Percentiles rank a stretch among this genome's conserved stretches.
phyloP scores from a whole-genome alignment of 1,140 invertebrate species.

The Aphelinus certus region DNA sequence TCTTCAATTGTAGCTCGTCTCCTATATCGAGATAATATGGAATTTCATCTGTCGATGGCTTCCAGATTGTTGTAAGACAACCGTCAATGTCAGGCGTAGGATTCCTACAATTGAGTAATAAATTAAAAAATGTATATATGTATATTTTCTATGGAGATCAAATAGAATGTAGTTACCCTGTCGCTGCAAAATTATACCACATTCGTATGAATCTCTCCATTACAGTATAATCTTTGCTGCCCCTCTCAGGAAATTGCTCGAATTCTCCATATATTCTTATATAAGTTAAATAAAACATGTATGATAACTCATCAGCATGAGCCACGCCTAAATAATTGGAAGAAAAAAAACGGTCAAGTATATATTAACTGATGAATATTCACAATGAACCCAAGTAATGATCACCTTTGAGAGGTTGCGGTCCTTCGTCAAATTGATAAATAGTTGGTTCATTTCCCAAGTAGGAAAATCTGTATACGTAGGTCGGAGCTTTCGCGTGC shows the following conservation, averaged over 20 bases:
- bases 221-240: constrained; percentile 11
- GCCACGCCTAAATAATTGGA: constrained; percentile 25
- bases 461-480: constrained; percentile 35
- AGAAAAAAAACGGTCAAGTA: too few species aligned
- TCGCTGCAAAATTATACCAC: constrained; percentile 41
- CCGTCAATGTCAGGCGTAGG: constrained; percentile 1
- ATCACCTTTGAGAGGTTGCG: neutral
- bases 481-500: constrained; percentile 18
- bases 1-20: neutral
- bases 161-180: constrained; percentile 23
- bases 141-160: too few species aligned
- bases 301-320: constrained; percentile 34
- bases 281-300: constrained; percentile 15
- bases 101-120: neutral
- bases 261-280: neutral
- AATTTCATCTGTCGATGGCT: neutral
- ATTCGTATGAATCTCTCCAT: constrained; percentile 37
- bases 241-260: constrained; percentile 4
- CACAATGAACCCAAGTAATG: too few species aligned
- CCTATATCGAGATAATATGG: constrained; percentile 18
- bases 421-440: constrained; percentile 6
- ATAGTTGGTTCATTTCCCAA: constrained; percentile 21
- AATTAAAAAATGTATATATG: too few species aligned
- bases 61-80: constrained; percentile 11
- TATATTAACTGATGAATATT: too few species aligned